These are phyloP conservation scores for Microchirus variegatus DNA, from an alignment of 2,797 vertebrate genomes.

Conservation along the genomic window DNA sequence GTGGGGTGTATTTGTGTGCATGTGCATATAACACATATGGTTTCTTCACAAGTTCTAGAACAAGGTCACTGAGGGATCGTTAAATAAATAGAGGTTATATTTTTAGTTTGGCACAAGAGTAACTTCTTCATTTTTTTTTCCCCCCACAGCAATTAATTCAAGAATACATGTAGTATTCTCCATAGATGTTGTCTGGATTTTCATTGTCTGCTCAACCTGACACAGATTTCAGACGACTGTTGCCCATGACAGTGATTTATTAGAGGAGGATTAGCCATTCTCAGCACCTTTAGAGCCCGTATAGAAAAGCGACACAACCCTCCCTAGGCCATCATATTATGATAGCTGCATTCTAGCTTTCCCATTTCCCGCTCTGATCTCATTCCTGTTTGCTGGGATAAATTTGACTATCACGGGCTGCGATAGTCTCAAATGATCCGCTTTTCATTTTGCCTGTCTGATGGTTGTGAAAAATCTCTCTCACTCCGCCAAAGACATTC, in stretches of 20 bases:
- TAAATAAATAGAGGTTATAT: constrained; percentile 11
- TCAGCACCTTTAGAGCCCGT: constrained; percentile 2
- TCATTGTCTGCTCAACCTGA: constrained; percentile 7
- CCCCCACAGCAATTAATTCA: not conserved
- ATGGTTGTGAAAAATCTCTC: constrained; percentile 27
- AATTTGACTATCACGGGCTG: constrained; percentile 38
- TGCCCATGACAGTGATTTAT: constrained; percentile 14
- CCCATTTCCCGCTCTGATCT: constrained; percentile 38
- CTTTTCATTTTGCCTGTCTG: constrained; percentile 39
- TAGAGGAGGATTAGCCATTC: constrained; percentile 8
- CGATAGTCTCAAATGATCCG: constrained; percentile 30
- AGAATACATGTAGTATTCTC: not conserved
- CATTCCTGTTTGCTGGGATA: constrained; percentile 29
- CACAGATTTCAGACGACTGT: constrained; percentile 19
- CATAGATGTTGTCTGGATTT: not conserved
- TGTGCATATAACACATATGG: not conserved
- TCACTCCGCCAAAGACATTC: constrained; percentile 13
- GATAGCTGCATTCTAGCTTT: constrained; percentile 5
- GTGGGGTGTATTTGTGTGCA: constrained; percentile 7
- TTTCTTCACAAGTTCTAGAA: constrained; percentile 34
- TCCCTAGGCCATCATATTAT: constrained; percentile 8
- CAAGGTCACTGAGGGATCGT: constrained; percentile 27
- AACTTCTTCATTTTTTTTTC: not conserved
- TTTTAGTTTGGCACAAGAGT: constrained; percentile 10
- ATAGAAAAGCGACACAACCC: not conserved